These are phyloP conservation scores for Electrophaes corylata DNA, from an alignment of 2,888 invertebrate genomes.

Conservation along the genomic window DNA sequence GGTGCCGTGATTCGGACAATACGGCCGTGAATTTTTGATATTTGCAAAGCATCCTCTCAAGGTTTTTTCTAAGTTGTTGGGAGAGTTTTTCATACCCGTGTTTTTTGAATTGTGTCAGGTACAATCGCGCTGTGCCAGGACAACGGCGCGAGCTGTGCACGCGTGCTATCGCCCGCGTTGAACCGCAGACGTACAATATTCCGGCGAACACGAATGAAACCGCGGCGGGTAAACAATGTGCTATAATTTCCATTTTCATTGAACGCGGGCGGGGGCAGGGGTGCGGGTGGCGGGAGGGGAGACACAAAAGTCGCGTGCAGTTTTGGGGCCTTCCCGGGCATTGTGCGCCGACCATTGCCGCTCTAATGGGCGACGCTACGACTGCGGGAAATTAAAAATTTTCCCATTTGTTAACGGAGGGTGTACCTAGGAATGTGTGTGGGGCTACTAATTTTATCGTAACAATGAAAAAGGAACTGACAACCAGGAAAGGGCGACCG, in stretches of 20 bases:
- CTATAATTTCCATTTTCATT: conserved; percentile 45
- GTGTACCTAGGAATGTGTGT: conserved; percentile 1
- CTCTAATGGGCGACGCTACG: conserved; percentile 43
- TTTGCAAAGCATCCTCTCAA: too few relatives aligned
- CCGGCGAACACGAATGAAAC: conserved; percentile 19
- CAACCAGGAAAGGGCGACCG: too few relatives aligned
- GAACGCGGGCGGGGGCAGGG: conserved; percentile 15
- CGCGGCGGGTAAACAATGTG: conserved; percentile 39
- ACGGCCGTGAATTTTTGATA: too few relatives aligned
- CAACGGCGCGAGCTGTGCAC: not conserved
- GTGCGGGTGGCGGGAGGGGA: conserved; percentile 11
- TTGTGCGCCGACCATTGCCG: conserved; percentile 41
- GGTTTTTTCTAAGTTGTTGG: too few relatives aligned
- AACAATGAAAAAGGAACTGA: too few relatives aligned
- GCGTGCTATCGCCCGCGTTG: not conserved
- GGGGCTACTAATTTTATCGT: not conserved
- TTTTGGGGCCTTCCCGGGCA: conserved; percentile 33
- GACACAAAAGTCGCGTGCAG: conserved; percentile 42
- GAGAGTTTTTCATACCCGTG: too few relatives aligned
- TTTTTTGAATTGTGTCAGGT: too few relatives aligned
- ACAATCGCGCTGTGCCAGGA: too few relatives aligned
- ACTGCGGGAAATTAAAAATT: conserved; percentile 42
- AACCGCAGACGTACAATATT: conserved; percentile 20
- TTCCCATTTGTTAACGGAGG: conserved; percentile 29
- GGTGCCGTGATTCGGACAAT: too few relatives aligned